Evolutionary conservation across 2,888 invertebrate species (phyloP).

Genomic region (Clepsis dumicolana): DNA sequence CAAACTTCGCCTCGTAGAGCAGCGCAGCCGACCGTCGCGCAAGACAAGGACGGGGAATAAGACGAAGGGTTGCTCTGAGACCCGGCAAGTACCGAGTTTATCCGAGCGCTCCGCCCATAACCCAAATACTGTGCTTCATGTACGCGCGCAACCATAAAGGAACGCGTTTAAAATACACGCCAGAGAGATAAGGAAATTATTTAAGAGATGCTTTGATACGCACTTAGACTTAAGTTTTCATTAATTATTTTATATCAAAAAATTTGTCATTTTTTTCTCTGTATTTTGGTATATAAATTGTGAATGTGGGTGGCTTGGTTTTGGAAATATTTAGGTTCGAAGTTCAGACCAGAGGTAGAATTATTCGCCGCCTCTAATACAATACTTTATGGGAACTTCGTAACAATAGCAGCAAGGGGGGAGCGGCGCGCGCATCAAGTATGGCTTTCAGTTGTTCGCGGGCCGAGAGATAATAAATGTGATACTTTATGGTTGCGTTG

Average conservation of each 20-base stretch:
- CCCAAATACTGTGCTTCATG: constrained; percentile 74
- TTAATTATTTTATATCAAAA: constrained; percentile 64
- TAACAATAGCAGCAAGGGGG: constrained; percentile 86
- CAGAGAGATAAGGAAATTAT: constrained; percentile 86
- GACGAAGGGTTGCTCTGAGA: constrained; percentile 87
- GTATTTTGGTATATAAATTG: constrained; percentile 55
- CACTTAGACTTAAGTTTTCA: constrained; percentile 38
- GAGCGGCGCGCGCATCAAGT: constrained; percentile 79
- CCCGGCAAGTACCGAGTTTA: constrained; percentile 77
- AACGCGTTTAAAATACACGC: constrained; percentile 82
- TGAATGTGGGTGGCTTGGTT: constrained; percentile 26
- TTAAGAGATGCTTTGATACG: constrained; percentile 57
- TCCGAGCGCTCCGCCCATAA: constrained; percentile 52
- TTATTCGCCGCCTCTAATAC: constrained; percentile 68
- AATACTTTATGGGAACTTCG: constrained; percentile 79
- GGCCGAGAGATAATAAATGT: constrained; percentile 73
- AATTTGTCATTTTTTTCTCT: constrained; percentile 69
- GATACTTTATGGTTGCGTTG: constrained; percentile 80
- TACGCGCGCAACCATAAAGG: constrained; percentile 80
- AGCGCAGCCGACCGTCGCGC: constrained; percentile 82
- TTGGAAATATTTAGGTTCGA: constrained; percentile 60
- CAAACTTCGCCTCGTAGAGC: constrained; percentile 67
- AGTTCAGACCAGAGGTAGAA: constrained; percentile 79
- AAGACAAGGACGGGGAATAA: constrained; percentile 86
- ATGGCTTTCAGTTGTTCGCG: constrained; percentile 68